These are phyloP conservation scores for Vulpes vulpes DNA, from an alignment of 2,113 vertebrate genomes.

Conservation along the genomic window DNA sequence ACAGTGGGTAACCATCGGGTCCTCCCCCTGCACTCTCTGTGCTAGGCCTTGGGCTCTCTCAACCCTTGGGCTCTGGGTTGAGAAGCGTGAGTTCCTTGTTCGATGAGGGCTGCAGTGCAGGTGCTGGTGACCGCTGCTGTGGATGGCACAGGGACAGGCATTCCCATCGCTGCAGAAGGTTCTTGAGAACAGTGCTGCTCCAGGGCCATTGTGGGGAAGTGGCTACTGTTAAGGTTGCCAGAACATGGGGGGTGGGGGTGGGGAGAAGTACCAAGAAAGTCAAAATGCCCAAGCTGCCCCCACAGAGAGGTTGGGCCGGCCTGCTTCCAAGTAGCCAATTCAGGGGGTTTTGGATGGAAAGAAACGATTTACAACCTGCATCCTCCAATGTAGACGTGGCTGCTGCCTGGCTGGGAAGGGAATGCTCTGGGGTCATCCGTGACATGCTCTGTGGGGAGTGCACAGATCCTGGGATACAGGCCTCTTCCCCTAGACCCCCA, in stretches of 20 bases:
- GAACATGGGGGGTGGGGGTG: background rate
- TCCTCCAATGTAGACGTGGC: background rate
- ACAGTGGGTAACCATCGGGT: background rate
- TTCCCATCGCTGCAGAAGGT: background rate
- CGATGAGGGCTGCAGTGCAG: fast-evolving
- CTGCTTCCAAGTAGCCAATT: background rate
- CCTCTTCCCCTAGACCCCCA: no score
- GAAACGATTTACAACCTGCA: fast-evolving
- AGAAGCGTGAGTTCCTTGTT: no score
- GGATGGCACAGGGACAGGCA: background rate
- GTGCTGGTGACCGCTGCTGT: background rate
- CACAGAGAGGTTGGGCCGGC: background rate
- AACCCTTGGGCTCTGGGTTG: no score
- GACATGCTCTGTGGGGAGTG: background rate
- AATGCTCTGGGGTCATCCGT: background rate
- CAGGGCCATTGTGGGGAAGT: background rate
- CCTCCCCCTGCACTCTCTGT: fast-evolving
- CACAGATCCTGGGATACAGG: background rate
- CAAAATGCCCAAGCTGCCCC: no score
- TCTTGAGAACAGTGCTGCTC: background rate
- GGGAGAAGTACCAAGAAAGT: background rate
- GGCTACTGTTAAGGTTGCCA: background rate
- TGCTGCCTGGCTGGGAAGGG: background rate
- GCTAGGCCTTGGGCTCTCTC: background rate
- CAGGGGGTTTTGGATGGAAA: background rate